Evolutionary conservation across 1,140 invertebrate genomes (phyloP), one percentile per base, ranked within the genome.

Genomic region (Neodiprion lecontei): DNA sequence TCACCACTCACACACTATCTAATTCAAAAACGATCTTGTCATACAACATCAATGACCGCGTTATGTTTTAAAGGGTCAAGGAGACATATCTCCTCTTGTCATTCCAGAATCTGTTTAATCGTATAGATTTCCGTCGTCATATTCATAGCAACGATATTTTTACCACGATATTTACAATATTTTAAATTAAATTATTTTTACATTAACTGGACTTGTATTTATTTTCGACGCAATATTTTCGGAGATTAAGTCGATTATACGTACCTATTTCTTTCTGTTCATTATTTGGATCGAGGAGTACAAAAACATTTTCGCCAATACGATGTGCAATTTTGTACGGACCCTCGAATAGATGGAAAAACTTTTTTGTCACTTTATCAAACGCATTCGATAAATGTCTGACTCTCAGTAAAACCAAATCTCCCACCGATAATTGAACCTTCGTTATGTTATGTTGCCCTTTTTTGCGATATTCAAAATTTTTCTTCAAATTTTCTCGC

Each of bases 281-380:
- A 40, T 49, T 28, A 40, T 71, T 1, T 17, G 10, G 11, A 40
- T 71, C 70, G 10, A 17, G 4, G 10, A 71, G 47, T 17, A 71
- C 48, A 47, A 28, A 71, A 49, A 3, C 48, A 49, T 71, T 71
- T 12, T 28, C 12, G 14, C 28, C 14, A 11, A 71, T 71, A 10
- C 12, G 9, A 9, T 5, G 9, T 48, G 28, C 1, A 71, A 71
- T 71, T 71, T 17, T 71, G 47, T 71, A 71, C 1, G 70, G 70
- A 23, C 70, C 70, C 47, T 71, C 47, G 40, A 40, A 71, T 40
- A 40, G 3, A 71, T 48, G 48, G n/a, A 40, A 48, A 48, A 71
- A 71, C 47, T 71, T 71, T 12, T 3, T 40, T 0, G 2, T 71
- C 1, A n/a, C 21, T 28, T 0, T 23, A 48, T 40, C 28, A 9